Percentiles rank a stretch among this genome's conserved stretches.
These are phyloP conservation scores for Coreius guichenoti DNA, from an alignment of 2,797 vertebrate species.

Conservation along the genomic window DNA sequence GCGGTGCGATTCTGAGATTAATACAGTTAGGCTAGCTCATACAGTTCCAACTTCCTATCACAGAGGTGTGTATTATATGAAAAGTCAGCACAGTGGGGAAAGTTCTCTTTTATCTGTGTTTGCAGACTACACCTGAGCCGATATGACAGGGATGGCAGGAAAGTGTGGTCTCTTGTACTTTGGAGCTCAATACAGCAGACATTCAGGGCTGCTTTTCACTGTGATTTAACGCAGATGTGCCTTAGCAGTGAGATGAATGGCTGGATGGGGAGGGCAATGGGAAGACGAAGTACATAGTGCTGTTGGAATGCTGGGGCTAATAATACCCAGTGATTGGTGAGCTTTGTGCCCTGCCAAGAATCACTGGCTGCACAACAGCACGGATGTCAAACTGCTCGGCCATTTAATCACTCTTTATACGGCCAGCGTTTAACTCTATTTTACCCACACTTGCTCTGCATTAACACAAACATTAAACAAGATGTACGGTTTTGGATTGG, in stretches of 20 bases:
- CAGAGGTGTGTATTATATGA: slow-evolving; percentile 24
- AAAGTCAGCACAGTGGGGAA: slow-evolving; percentile 33
- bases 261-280: slow-evolving; percentile 49
- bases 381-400: slow-evolving; percentile 24
- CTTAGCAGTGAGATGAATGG: slow-evolving; percentile 54
- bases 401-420: slow-evolving; percentile 43
- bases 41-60: neutral
- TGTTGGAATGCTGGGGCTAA: slow-evolving; percentile 58
- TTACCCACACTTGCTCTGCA: slow-evolving; percentile 12
- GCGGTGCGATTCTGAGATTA: neutral
- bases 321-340: slow-evolving; percentile 64
- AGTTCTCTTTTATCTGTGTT: slow-evolving; percentile 39
- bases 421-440: slow-evolving; percentile 16
- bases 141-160: slow-evolving; percentile 18
- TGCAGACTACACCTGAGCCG: slow-evolving; percentile 30
- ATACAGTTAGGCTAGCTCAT: neutral
- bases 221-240: slow-evolving; percentile 67
- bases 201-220: slow-evolving; percentile 49
- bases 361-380: slow-evolving; percentile 20
- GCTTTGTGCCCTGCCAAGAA: slow-evolving; percentile 46
- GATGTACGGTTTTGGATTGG: slow-evolving; percentile 1
- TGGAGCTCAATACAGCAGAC: slow-evolving; percentile 9
- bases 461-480: neutral
- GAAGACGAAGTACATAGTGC: slow-evolving; percentile 47
- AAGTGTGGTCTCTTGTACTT: slow-evolving; percentile 31